Evolutionary conservation across 2,888 invertebrate genomes (phyloP).

Genomic region (Epistrophella euchroma): DNA sequence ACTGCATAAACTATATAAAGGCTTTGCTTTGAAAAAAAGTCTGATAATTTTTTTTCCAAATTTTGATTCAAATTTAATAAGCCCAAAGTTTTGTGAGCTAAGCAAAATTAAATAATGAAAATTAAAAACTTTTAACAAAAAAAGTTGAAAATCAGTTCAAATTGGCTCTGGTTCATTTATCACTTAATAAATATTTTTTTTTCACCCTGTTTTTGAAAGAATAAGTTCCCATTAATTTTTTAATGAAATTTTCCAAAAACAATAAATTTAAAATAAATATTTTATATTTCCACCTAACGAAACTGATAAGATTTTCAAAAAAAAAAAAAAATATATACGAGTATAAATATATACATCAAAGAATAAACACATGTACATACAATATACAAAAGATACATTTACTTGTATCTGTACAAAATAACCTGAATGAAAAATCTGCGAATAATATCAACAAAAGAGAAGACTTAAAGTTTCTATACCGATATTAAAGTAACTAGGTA

Average conservation of each 20-base stretch:
- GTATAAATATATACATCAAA: background rate
- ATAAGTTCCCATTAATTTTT: background rate
- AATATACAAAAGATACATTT: background rate
- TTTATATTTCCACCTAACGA: background rate
- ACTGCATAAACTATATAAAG: too few relatives aligned
- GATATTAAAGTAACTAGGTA: background rate
- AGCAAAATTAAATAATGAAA: too few relatives aligned
- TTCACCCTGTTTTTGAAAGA: background rate
- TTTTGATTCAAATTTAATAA: too few relatives aligned
- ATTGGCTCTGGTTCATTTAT: too few relatives aligned
- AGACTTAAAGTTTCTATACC: background rate
- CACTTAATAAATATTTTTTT: too few relatives aligned
- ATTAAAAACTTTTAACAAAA: too few relatives aligned
- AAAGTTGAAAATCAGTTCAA: too few relatives aligned
- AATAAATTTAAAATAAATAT: background rate
- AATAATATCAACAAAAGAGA: conserved; percentile 9
- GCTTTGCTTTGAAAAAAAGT: too few relatives aligned
- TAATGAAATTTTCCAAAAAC: background rate
- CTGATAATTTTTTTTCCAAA: too few relatives aligned
- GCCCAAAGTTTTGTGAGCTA: too few relatives aligned
- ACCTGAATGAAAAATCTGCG: background rate
- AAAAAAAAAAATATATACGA: background rate
- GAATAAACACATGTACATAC: background rate
- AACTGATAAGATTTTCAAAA: conserved; percentile 6
- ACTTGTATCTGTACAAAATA: background rate